phyloP scores from a whole-genome alignment of 2,888 invertebrate species.

The Dynastes grantii region DNA sequence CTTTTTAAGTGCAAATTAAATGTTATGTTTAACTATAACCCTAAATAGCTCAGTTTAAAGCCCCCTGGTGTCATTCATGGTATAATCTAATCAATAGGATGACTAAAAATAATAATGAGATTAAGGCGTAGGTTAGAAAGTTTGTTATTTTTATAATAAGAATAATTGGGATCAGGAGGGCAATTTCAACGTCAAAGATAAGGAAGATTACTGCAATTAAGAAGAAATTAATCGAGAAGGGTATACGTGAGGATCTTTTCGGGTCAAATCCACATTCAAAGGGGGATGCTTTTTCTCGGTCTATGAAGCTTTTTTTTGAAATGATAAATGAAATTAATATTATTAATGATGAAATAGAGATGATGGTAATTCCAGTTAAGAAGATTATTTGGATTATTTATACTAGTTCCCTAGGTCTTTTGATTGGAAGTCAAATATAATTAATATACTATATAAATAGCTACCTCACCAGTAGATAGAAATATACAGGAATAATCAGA shows the following conservation, averaged over 20 bases:
- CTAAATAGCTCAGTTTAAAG: conserved; percentile 74
- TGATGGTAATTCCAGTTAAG: conserved; percentile 65
- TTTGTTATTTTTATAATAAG: conserved; percentile 69
- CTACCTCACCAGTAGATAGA: conserved; percentile 81
- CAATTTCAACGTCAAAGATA: conserved; percentile 84
- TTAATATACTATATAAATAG: conserved; percentile 80
- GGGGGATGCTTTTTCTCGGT: conserved; percentile 78
- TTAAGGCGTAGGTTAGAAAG: conserved; percentile 69
- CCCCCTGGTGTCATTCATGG: conserved; percentile 76
- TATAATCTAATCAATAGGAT: conserved; percentile 74
- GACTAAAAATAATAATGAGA: conserved; percentile 69
- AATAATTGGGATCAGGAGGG: conserved; percentile 76
- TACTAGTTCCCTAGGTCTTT: conserved; percentile 73
- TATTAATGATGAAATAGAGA: conserved; percentile 60
- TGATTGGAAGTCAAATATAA: conserved; percentile 84
- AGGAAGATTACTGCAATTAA: conserved; percentile 80
- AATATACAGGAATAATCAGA: conserved; percentile 77
- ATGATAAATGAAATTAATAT: conserved; percentile 72
- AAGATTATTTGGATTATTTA: conserved; percentile 74
- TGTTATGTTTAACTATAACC: conserved; percentile 71
- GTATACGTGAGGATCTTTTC: conserved; percentile 71
- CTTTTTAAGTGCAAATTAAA: conserved; percentile 72
- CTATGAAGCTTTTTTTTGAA: conserved; percentile 74
- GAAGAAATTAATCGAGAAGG: conserved; percentile 77
- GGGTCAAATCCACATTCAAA: conserved; percentile 79